These are phyloP conservation scores for Lepidostoma basale DNA, from an alignment of 1,140 invertebrate species.

Conservation along the genomic window DNA sequence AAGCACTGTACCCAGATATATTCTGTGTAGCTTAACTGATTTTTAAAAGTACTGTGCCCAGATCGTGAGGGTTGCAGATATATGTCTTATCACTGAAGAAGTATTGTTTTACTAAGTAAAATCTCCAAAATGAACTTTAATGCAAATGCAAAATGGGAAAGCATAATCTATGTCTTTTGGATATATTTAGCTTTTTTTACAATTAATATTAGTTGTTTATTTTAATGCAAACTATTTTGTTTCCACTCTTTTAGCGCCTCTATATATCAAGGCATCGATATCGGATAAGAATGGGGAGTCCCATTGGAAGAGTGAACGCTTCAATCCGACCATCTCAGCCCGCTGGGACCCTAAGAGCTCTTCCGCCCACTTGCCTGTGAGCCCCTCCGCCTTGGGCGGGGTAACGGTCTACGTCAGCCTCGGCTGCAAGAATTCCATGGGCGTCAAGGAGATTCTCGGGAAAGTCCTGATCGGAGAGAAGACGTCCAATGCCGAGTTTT, in stretches of 20 bases:
- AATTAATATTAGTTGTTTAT: background rate
- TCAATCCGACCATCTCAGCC: slow-evolving; percentile 70
- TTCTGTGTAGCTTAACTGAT: too few species aligned
- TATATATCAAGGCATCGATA: slow-evolving; percentile 77
- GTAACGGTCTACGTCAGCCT: slow-evolving; percentile 59
- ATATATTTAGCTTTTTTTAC: background rate
- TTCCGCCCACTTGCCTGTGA: slow-evolving; percentile 55
- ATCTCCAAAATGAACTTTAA: too few species aligned
- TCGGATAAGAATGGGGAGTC: slow-evolving; percentile 71
- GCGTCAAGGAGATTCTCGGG: slow-evolving; percentile 59
- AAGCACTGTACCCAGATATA: too few species aligned
- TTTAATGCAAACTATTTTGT: too few species aligned
- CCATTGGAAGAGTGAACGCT: slow-evolving; percentile 77
- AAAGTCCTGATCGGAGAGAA: slow-evolving; percentile 58
- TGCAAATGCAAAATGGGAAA: too few species aligned
- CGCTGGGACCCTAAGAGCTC: slow-evolving; percentile 64
- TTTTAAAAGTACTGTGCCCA: too few species aligned
- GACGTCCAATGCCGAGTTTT: slow-evolving; percentile 53
- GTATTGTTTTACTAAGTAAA: too few species aligned
- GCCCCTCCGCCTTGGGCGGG: slow-evolving; percentile 55
- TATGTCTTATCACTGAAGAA: too few species aligned
- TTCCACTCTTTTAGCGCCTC: slow-evolving; percentile 65
- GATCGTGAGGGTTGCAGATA: too few species aligned
- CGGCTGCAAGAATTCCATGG: slow-evolving; percentile 60
- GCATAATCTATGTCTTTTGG: too few species aligned